Evolutionary conservation across 2,888 invertebrate genomes (phyloP).

Genomic region (Empis stercorea): DNA sequence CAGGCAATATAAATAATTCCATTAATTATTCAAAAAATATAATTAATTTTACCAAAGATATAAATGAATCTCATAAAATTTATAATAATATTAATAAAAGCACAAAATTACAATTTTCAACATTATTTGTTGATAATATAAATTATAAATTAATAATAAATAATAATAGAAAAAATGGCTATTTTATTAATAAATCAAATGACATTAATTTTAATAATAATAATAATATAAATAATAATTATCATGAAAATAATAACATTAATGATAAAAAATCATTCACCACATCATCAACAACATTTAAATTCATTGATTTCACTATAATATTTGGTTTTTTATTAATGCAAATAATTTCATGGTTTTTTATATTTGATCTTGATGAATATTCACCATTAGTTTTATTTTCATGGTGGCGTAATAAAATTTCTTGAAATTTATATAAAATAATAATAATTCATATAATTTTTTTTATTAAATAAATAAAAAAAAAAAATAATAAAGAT

Average conservation of each 20-base stretch:
- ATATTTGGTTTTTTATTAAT: constrained; percentile 11
- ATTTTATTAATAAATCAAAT: background rate
- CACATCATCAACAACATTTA: background rate
- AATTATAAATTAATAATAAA: background rate
- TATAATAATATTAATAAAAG: too few relatives aligned
- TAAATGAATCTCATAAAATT: too few relatives aligned
- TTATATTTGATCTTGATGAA: constrained; percentile 19
- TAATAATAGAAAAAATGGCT: background rate
- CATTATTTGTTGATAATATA: too few relatives aligned
- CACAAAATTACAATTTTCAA: too few relatives aligned
- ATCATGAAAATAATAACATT: background rate
- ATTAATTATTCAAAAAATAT: too few relatives aligned
- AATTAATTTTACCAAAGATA: too few relatives aligned
- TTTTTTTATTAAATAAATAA: background rate
- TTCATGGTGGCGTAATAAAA: constrained; percentile 24
- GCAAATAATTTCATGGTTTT: constrained; percentile 18
- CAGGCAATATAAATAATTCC: too few relatives aligned
- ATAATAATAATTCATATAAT: background rate
- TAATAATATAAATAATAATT: background rate
- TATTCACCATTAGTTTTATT: constrained; percentile 21
- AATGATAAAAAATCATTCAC: background rate
- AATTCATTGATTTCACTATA: background rate
- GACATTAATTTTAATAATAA: background rate
- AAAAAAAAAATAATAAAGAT: too few relatives aligned
- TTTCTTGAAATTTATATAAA: constrained; percentile 19